These are phyloP conservation scores for Sphaeridia pumilis DNA, from an alignment of 2,888 invertebrate genomes.

Conservation along the genomic window DNA sequence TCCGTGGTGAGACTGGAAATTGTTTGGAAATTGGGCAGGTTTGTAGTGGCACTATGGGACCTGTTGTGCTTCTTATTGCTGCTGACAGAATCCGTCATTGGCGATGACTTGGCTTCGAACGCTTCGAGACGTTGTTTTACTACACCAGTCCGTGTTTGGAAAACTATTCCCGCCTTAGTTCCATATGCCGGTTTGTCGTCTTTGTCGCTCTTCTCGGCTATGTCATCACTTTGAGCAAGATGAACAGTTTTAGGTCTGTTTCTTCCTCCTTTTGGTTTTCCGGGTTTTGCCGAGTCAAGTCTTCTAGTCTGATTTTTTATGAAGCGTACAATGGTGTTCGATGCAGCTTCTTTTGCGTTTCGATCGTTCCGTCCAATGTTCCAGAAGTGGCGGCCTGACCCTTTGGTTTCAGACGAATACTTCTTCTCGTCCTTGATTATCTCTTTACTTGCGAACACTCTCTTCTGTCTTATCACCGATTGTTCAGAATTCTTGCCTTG, in stretches of 20 bases:
- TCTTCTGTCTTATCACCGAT: neutral
- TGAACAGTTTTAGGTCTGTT: slow-evolving; percentile 7
- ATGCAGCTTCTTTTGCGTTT: slow-evolving; percentile 12
- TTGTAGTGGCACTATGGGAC: slow-evolving; percentile 34
- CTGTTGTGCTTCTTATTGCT: slow-evolving; percentile 31
- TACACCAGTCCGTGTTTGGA: slow-evolving; percentile 41
- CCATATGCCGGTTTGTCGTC: neutral
- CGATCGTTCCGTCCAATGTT: slow-evolving; percentile 5
- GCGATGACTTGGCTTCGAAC: slow-evolving; percentile 63
- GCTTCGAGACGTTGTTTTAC: slow-evolving; percentile 77
- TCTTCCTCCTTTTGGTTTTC: slow-evolving; percentile 27
- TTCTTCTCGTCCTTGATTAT: neutral
- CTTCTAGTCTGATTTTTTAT: slow-evolving; percentile 14
- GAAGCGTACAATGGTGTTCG: slow-evolving; percentile 14
- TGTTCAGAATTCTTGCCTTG: neutral
- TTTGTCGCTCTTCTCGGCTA: neutral
- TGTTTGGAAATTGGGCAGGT: slow-evolving; percentile 19
- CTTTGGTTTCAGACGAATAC: slow-evolving; percentile 3
- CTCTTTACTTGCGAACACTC: too few relatives aligned
- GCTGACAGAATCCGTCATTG: slow-evolving; percentile 21
- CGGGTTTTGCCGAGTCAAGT: slow-evolving; percentile 21
- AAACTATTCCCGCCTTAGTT: slow-evolving; percentile 2
- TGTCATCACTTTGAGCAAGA: neutral
- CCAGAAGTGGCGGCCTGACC: slow-evolving; percentile 7
- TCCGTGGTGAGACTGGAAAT: slow-evolving; percentile 21